Conservation (phyloP, 2,888 invertebrate species). For the Auanema sp. region DNA sequence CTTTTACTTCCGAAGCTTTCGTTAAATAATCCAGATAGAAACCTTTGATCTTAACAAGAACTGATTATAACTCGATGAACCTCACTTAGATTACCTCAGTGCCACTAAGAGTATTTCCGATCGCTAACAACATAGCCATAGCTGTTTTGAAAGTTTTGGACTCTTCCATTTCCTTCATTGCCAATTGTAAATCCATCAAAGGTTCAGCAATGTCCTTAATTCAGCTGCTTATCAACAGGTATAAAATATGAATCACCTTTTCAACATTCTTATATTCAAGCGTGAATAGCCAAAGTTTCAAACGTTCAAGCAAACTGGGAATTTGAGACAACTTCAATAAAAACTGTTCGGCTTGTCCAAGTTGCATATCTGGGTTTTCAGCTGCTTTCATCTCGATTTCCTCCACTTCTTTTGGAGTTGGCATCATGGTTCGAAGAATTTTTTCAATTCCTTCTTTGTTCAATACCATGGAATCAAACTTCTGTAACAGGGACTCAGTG, state of each 20-base stretch:
- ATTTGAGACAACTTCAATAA: conserved; percentile 93
- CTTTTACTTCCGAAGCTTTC: conserved; percentile 79
- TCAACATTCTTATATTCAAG: conserved; percentile 96
- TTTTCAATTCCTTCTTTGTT: conserved; percentile 83
- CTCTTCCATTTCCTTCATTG: conserved; percentile 84
- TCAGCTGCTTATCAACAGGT: background rate
- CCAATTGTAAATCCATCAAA: conserved; percentile 95
- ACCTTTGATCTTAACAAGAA: conserved; percentile 77
- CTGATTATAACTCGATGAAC: background rate
- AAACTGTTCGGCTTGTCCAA: conserved; percentile 95
- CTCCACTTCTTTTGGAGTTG: conserved; percentile 73
- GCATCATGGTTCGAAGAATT: conserved; percentile 89
- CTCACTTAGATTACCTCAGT: conserved; percentile 69
- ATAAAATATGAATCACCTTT: conserved; percentile 71
- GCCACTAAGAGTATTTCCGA: conserved; percentile 95
- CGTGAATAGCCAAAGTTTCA: conserved; percentile 94
- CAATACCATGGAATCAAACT: conserved; percentile 98
- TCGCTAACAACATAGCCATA: conserved; percentile 85
- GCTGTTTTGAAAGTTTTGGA: conserved; percentile 94
- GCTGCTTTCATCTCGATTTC: conserved; percentile 67
- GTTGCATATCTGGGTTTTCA: conserved; percentile 85
- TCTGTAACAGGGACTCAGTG: conserved; percentile 81
- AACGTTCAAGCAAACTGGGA: conserved; percentile 85
- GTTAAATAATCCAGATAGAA: conserved; percentile 95
- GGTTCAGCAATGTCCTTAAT: conserved; percentile 95